Base-by-base conservation (phyloP, 2,113 vertebrate species). In the Dolichallabes microphthalmus region DNA sequence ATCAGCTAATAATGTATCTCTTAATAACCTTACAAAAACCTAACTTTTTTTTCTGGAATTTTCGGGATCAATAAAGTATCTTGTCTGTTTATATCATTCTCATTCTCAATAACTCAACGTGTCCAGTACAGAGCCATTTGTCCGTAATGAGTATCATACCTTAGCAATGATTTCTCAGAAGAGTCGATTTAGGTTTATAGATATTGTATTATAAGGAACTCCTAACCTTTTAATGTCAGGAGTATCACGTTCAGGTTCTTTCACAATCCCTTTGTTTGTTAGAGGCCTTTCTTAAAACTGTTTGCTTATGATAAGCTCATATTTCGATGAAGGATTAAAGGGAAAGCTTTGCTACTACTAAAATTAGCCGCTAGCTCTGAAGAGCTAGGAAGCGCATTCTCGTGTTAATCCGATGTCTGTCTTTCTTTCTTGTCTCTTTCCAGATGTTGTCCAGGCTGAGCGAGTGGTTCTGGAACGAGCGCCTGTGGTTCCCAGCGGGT, bases 401-500 rank as follows among this genome's bases (percentile, higher is more conserved):
- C 14, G 20, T 45, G 69, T 25, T 73, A 73, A 45, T 73, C 35
- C 4, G 3, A 22, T 73, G 35, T 63, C 11, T 64, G 3, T 64
- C 12, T 64, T 2, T 64, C 25, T n/a, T 17, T 77, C 11, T 20
- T 64, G 63, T 27, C 25, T 50, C 22, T 50, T n/a, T 74, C 20
- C 53, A 94, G 94, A 98, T 98, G 97, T 93, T 97, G 60, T 92
- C 96, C 93, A 88, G 35, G 9, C 85, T 98, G 80, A 94, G 93
- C 1, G 95, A 95, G 86, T 92, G 92, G 83, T 96, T 99, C 85
- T 99, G 98, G 97, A 95, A 96, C 61, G 97, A 99, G 84, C 95
- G 95, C 88, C 94, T 99, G 14, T 99, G 98, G 98, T 95, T 99
- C 79, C 98, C 98, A 0, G 91, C 87, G 45, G 98, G 97, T 84